Percentiles rank a stretch among this genome's conserved stretches.
Evolutionary conservation across 2,888 invertebrate species (phyloP).

Genomic region (Thymelicus lineola): DNA sequence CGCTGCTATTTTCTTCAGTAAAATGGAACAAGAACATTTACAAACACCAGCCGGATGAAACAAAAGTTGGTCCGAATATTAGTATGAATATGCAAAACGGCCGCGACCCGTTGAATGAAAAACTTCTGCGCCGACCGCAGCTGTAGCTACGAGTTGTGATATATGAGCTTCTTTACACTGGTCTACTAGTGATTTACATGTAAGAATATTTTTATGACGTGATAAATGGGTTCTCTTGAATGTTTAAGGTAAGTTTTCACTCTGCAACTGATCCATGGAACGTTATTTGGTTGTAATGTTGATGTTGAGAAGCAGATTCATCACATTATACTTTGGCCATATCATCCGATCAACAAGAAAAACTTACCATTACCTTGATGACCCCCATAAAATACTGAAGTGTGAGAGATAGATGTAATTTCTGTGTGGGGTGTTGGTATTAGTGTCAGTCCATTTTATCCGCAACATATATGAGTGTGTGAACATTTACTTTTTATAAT

Average conservation of each 20-base stretch:
- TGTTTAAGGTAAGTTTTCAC: not conserved
- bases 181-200: slow-evolving; percentile 1
- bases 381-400: no score
- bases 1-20: slow-evolving; percentile 21
- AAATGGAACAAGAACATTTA: slow-evolving; percentile 30
- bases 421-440: no score
- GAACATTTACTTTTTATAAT: not conserved
- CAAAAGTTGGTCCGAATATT: slow-evolving; percentile 36
- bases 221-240: not conserved
- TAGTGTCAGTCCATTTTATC: no score
- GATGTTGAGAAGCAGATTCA: no score
- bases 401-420: no score
- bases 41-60: slow-evolving; percentile 34
- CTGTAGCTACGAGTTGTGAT: slow-evolving; percentile 42
- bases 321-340: no score
- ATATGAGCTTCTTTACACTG: slow-evolving; percentile 37
- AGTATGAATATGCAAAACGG: slow-evolving; percentile 36
- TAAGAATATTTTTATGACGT: slow-evolving; percentile 2
- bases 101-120: slow-evolving; percentile 35
- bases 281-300: no score
- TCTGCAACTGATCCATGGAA: no score
- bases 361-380: no score
- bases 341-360: no score
- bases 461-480: no score
- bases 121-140: slow-evolving; percentile 42